Conservation (phyloP, 2,888 invertebrate genomes). For the Scaptomyza parva region DNA sequence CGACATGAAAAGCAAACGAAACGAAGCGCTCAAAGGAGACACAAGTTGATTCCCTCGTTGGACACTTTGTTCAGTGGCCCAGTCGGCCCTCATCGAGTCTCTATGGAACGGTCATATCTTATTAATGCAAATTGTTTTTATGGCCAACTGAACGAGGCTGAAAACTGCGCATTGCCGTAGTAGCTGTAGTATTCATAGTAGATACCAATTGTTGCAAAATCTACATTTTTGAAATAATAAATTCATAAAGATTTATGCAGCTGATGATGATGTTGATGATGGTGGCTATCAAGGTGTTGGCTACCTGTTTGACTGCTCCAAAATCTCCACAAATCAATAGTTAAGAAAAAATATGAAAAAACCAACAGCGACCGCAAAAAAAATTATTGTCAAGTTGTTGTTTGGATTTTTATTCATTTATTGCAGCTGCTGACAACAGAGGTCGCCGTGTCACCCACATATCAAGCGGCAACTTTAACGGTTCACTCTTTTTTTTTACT, state of each 20-base stretch:
- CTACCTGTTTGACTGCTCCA: conserved; percentile 59
- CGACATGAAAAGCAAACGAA: conserved; percentile 35
- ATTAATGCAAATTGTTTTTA: conserved; percentile 71
- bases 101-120: conserved; percentile 36
- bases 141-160: conserved; percentile 39
- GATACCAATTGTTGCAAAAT: conserved; percentile 47
- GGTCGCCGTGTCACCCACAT: conserved; percentile 70
- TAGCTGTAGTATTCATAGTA: conserved; percentile 16
- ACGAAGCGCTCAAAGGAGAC: conserved; percentile 10
- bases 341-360: no score
- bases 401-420: conserved; percentile 41
- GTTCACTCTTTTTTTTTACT: conserved; percentile 19
- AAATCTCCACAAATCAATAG: conserved; percentile 57
- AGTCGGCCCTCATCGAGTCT: conserved; percentile 27
- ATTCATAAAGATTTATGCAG: conserved; percentile 38
- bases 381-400: conserved; percentile 34
- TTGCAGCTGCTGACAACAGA: conserved; percentile 62
- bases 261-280: conserved; percentile 14
- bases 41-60: conserved; percentile 2
- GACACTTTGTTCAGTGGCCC: conserved; percentile 45
- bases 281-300: conserved; percentile 16
- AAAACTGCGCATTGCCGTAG: conserved; percentile 43
- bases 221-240: conserved; percentile 1
- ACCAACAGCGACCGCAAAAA: not conserved
- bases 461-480: conserved; percentile 32